Percentiles rank a stretch among this genome's conserved stretches.
These are phyloP conservation scores for Boleophthalmus pectinirostris DNA, from an alignment of 2,113 vertebrate genomes.

Conservation along the genomic window DNA sequence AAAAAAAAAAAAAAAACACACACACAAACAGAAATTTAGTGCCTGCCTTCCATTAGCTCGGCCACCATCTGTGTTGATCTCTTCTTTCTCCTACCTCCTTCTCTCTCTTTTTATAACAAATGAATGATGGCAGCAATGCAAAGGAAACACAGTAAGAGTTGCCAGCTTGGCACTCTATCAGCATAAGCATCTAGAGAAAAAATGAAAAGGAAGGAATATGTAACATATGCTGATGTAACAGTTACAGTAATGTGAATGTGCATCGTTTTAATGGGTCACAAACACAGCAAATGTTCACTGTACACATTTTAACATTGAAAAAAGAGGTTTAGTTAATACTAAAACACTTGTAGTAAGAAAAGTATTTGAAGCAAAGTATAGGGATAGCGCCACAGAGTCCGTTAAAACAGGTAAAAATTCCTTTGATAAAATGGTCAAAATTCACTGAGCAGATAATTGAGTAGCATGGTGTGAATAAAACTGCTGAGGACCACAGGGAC, in stretches of 20 bases:
- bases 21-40: not conserved
- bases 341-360: not conserved
- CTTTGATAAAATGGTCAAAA: slow-evolving; percentile 23
- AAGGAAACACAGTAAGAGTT: slow-evolving; percentile 44
- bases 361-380: slow-evolving; percentile 14
- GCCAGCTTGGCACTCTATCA: slow-evolving; percentile 48
- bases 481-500: not conserved
- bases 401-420: slow-evolving; percentile 4
- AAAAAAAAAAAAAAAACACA: not conserved
- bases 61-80: slow-evolving; percentile 40
- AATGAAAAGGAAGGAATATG: not conserved
- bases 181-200: slow-evolving; percentile 36
- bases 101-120: slow-evolving; percentile 39
- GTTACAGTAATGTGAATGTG: not conserved
- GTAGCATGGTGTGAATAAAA: not conserved
- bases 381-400: slow-evolving; percentile 8
- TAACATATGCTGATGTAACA: slow-evolving; percentile 4
- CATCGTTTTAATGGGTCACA: not conserved
- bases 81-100: slow-evolving; percentile 24
- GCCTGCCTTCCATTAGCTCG: not conserved
- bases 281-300: slow-evolving; percentile 10
- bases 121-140: slow-evolving; percentile 37
- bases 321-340: not conserved
- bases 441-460: not conserved
- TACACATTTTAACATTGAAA: not conserved